These are phyloP conservation scores for Pseudomyrmex cubaensis DNA, from an alignment of 1,140 invertebrate genomes.

Conservation along the genomic window DNA sequence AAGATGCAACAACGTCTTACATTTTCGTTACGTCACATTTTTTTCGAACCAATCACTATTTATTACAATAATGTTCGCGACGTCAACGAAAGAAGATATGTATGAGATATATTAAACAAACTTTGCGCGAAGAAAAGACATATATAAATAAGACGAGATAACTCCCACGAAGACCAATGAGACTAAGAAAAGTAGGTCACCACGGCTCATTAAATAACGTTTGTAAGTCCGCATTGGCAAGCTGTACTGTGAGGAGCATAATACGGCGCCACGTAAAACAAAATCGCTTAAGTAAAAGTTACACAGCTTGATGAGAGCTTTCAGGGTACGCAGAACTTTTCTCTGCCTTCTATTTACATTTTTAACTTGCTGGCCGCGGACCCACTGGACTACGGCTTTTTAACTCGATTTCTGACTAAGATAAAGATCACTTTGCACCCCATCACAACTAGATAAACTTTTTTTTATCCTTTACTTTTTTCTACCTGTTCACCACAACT, in stretches of 20 bases:
- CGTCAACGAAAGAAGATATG: no score
- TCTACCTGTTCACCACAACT: background rate
- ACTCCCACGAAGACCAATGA: slow-evolving; percentile 20
- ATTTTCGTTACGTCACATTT: background rate
- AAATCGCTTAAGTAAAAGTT: slow-evolving; percentile 61
- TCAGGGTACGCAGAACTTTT: slow-evolving; percentile 43
- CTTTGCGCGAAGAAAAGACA: background rate
- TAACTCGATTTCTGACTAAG: slow-evolving; percentile 27
- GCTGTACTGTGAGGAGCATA: slow-evolving; percentile 24
- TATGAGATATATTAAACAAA: background rate
- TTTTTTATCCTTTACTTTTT: slow-evolving; percentile 20
- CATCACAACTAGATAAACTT: slow-evolving; percentile 39
- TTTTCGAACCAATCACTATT: background rate
- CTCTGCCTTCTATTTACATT: slow-evolving; percentile 56
- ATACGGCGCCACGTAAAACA: slow-evolving; percentile 40
- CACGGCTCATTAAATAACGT: slow-evolving; percentile 51
- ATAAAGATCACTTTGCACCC: slow-evolving; percentile 30
- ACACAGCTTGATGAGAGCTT: slow-evolving; percentile 60
- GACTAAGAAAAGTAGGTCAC: slow-evolving; percentile 27
- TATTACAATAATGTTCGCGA: background rate
- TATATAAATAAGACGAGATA: slow-evolving; percentile 24
- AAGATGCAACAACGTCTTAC: background rate
- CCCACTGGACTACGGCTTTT: slow-evolving; percentile 21
- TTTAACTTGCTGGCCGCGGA: slow-evolving; percentile 42
- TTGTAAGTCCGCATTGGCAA: slow-evolving; percentile 49